Evolutionary conservation across 2,888 invertebrate genomes (phyloP).

Genomic region (Cheilosia variabilis): DNA sequence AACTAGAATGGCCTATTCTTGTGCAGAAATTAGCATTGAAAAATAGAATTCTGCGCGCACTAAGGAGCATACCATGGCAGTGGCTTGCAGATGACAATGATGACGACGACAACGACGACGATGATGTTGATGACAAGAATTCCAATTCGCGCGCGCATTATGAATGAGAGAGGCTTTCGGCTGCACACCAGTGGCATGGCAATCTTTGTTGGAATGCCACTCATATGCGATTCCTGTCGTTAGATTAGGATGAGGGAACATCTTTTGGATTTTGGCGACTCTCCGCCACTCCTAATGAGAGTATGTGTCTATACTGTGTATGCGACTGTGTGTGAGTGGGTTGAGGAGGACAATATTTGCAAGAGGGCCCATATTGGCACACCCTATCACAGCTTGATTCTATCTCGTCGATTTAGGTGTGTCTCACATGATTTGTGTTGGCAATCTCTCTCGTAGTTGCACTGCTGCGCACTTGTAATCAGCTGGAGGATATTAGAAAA

Average conservation of each 20-base stretch:
- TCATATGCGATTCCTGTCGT: conserved; percentile 49
- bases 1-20: conserved; percentile 49
- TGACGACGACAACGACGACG: not conserved
- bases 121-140: conserved; percentile 61
- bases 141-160: conserved; percentile 62
- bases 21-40: conserved; percentile 69
- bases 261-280: conserved; percentile 41
- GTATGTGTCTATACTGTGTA: not conserved
- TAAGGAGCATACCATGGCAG: not conserved
- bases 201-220: conserved; percentile 57
- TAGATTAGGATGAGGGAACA: conserved; percentile 27
- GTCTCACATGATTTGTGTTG: conserved; percentile 38
- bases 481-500: conserved; percentile 14
- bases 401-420: conserved; percentile 51
- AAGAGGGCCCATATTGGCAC: conserved; percentile 48
- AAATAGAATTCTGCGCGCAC: conserved; percentile 50
- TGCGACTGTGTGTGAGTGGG: conserved; percentile 2
- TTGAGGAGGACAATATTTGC: conserved; percentile 29
- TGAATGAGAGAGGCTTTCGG: conserved; percentile 51
- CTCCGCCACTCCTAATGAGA: conserved; percentile 60
- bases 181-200: not conserved
- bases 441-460: conserved; percentile 9
- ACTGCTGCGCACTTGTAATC: conserved; percentile 6
- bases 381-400: conserved; percentile 47
- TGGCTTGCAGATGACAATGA: not conserved